Conservation (phyloP, 2,888 invertebrate genomes). For the Cheilosia vulpina region DNA sequence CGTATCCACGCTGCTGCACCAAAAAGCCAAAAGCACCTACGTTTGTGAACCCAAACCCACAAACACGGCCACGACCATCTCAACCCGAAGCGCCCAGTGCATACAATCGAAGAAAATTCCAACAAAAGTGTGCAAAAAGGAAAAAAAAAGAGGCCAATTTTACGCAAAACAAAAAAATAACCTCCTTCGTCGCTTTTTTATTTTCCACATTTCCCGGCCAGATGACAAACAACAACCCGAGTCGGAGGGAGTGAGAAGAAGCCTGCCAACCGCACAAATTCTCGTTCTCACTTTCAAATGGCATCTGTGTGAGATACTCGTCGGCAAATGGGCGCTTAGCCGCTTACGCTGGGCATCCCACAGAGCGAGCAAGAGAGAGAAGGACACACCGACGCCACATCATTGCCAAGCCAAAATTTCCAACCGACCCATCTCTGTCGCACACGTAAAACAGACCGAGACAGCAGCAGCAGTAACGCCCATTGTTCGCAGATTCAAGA, state of each 20-base stretch:
- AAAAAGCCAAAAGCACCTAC: conserved; percentile 46
- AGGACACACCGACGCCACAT: conserved; percentile 15
- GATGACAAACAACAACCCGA: conserved; percentile 70
- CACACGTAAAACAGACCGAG: background rate
- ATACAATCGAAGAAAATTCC: conserved; percentile 67
- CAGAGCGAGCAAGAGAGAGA: conserved; percentile 22
- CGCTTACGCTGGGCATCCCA: conserved; percentile 39
- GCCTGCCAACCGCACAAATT: conserved; percentile 46
- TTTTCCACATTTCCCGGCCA: conserved; percentile 71
- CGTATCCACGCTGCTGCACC: conserved; percentile 56
- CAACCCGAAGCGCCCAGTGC: conserved; percentile 62
- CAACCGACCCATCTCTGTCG: background rate
- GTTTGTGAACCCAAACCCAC: conserved; percentile 61
- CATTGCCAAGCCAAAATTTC: conserved; percentile 70
- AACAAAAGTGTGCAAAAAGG: conserved; percentile 53
- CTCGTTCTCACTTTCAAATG: conserved; percentile 57
- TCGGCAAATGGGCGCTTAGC: conserved; percentile 67
- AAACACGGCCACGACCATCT: conserved; percentile 66
- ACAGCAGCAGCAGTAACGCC: conserved; percentile 53
- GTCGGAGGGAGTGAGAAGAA: conserved; percentile 60
- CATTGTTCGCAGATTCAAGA: conserved; percentile 53
- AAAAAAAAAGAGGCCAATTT: conserved; percentile 27
- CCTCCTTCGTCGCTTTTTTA: conserved; percentile 45
- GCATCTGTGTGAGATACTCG: conserved; percentile 42
- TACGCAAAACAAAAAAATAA: conserved; percentile 58